phyloP scores from a whole-genome alignment of 2,113 vertebrate species.

The Thryonomys swinderianus region DNA sequence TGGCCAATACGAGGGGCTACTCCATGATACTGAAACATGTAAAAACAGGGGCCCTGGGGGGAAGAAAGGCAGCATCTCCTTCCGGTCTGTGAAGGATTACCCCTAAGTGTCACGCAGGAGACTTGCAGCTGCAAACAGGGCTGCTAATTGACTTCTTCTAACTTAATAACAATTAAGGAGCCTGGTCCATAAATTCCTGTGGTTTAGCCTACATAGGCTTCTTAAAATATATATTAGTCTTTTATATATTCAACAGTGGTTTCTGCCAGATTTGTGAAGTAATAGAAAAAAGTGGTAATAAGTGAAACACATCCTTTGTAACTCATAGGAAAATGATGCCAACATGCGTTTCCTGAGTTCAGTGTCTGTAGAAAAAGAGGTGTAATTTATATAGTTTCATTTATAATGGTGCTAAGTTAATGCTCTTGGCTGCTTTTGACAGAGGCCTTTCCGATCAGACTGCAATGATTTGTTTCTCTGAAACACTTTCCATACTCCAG shows the following conservation, averaged over 20 bases:
- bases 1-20: not conserved
- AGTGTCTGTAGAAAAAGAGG: slow-evolving; percentile 66
- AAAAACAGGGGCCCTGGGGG: fast-evolving
- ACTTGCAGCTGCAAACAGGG: not conserved
- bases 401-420: slow-evolving; percentile 67
- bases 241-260: slow-evolving; percentile 44
- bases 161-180: slow-evolving; percentile 67
- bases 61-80: not conserved
- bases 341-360: slow-evolving; percentile 59
- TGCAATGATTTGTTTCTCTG: slow-evolving; percentile 65
- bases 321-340: slow-evolving; percentile 69
- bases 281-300: slow-evolving; percentile 70
- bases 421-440: slow-evolving; percentile 70
- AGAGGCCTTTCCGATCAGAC: slow-evolving; percentile 61
- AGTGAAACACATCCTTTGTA: slow-evolving; percentile 75
- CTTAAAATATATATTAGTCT: slow-evolving; percentile 52
- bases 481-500: slow-evolving; percentile 42
- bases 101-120: not conserved
- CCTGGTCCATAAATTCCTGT: slow-evolving; percentile 47
- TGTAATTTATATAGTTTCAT: slow-evolving; percentile 71
- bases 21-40: not conserved
- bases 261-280: slow-evolving; percentile 68
- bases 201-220: slow-evolving; percentile 57
- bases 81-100: not conserved
- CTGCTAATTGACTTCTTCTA: slow-evolving; percentile 60